A percentile compares a stretch with the other conserved stretches of the same genome.
phyloP scores from a whole-genome alignment of 2,113 vertebrate species.

The Pygoscelis antarcticus region DNA sequence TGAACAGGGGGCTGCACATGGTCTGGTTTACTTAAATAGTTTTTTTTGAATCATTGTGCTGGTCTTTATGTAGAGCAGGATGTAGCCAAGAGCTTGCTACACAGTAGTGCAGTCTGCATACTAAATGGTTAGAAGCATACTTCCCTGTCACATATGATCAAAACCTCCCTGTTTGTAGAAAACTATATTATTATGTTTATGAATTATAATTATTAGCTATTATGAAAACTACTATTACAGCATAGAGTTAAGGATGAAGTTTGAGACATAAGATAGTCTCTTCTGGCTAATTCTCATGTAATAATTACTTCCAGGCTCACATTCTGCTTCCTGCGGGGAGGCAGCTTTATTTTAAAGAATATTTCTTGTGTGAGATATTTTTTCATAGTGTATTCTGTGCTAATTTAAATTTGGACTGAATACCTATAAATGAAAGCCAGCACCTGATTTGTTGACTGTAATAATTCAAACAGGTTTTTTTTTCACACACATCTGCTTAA shows the following conservation, averaged over 20 bases:
- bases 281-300: not conserved
- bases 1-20: not conserved
- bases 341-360: not conserved
- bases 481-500: not conserved
- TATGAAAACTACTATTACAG: not conserved
- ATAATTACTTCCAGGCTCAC: not conserved
- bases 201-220: too few relatives aligned
- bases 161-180: not conserved
- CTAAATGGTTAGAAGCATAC: not conserved
- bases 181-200: too few relatives aligned
- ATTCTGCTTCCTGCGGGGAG: not conserved
- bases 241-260: not conserved
- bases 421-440: not conserved
- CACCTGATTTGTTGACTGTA: not conserved
- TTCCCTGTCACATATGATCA: not conserved
- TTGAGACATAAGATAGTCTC: not conserved
- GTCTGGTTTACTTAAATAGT: not conserved
- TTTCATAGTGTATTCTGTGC: not conserved
- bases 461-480: not conserved
- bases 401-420: not conserved
- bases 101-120: not conserved
- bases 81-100: not conserved
- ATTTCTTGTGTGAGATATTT: not conserved
- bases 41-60: not conserved
- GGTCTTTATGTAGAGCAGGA: not conserved